Evolutionary conservation across 1,140 invertebrate species (phyloP).

Genomic region (Bradysia coprophila): DNA sequence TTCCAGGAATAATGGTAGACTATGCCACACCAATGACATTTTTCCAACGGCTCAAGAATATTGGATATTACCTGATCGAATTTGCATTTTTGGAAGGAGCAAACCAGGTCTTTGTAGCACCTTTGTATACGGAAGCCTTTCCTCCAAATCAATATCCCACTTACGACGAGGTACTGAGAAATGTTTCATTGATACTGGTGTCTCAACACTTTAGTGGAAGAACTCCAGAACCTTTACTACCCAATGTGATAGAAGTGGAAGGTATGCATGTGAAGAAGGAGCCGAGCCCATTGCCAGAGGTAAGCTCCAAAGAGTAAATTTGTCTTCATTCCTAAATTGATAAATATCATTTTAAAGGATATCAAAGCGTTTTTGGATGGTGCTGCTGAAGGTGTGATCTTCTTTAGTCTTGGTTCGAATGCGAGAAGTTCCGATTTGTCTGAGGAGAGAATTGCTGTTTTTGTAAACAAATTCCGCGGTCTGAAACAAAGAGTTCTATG

Average conservation of each 20-base stretch:
- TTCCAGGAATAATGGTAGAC: not conserved
- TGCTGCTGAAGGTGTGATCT: constrained; percentile 18
- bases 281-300: constrained; percentile 15
- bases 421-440: constrained; percentile 6
- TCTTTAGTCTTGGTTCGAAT: constrained; percentile 20
- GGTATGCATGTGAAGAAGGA: constrained; percentile 30
- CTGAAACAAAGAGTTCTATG: constrained; percentile 34
- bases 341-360: constrained; percentile 9
- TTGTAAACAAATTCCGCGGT: constrained; percentile 21
- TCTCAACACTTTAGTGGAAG: constrained; percentile 28
- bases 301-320: constrained; percentile 2
- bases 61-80: too few species aligned
- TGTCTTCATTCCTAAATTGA: constrained; percentile 1
- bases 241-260: constrained; percentile 35
- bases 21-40: not conserved
- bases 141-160: not conserved
- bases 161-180: constrained; percentile 1
- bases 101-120: not conserved
- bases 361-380: constrained; percentile 13
- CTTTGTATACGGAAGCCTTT: not conserved
- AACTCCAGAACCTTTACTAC: constrained; percentile 24
- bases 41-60: not conserved
- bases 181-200: constrained; percentile 23
- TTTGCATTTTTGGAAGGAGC: not conserved
- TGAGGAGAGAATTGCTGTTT: constrained; percentile 5